phyloP scores from a whole-genome alignment of 2,888 invertebrate genomes.

The Latrodectus hesperus region DNA sequence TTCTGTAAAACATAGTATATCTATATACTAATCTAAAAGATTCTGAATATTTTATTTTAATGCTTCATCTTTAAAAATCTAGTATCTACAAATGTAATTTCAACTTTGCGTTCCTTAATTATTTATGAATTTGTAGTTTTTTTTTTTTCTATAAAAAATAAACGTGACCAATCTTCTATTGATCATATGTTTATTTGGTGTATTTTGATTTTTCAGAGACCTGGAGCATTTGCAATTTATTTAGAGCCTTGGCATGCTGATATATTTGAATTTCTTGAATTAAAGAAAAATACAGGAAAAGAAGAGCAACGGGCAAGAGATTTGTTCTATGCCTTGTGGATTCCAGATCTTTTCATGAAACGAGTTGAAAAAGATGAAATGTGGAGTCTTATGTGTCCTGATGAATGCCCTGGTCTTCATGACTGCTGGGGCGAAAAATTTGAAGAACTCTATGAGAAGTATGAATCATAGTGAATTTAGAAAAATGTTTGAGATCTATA shows the following conservation, averaged over 20 bases:
- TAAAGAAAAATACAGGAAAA: slow-evolving; percentile 95
- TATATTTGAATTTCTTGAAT: slow-evolving; percentile 93
- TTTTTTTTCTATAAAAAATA: too few relatives aligned
- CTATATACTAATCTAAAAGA: too few relatives aligned
- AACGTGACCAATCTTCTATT: too few relatives aligned
- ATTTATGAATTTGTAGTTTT: too few relatives aligned
- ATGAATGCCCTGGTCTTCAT: slow-evolving; percentile 89
- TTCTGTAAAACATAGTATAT: too few relatives aligned
- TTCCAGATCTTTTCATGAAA: slow-evolving; percentile 98
- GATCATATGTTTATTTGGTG: too few relatives aligned
- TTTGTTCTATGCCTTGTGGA: slow-evolving; percentile 97
- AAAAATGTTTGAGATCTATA: too few relatives aligned
- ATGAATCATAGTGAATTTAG: slow-evolving; percentile 63
- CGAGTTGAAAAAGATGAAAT: slow-evolving; percentile 87
- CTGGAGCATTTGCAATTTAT: slow-evolving; percentile 98
- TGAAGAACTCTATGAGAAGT: slow-evolving; percentile 87
- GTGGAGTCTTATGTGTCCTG: slow-evolving; percentile 99
- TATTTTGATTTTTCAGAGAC: slow-evolving; percentile 79
- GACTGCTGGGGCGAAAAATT: slow-evolving; percentile 98
- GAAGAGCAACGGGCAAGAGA: slow-evolving; percentile 96
- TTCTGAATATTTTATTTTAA: too few relatives aligned
- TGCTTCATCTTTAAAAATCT: too few relatives aligned
- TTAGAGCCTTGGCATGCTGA: slow-evolving; percentile 99
- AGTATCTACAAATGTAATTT: too few relatives aligned
- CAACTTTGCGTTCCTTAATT: too few relatives aligned